Evolutionary conservation across 2,113 vertebrate species (phyloP).

Genomic region (Gymnarchus niloticus): DNA sequence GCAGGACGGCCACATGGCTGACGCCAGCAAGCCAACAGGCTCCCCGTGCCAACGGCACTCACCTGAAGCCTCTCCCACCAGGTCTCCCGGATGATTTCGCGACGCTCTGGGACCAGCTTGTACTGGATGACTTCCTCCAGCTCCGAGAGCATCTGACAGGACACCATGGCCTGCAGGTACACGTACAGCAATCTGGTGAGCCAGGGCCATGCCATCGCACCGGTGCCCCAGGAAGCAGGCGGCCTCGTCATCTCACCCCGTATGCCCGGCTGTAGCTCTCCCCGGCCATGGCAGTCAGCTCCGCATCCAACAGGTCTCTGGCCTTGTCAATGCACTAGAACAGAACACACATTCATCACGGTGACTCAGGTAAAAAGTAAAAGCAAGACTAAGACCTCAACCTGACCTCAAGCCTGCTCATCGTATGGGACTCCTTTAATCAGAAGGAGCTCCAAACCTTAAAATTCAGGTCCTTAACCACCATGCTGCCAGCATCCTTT

Average conservation of each 20-base stretch:
- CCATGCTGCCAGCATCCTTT: too few species aligned
- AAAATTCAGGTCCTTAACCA: background rate
- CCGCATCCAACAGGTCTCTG: slow-evolving; percentile 90
- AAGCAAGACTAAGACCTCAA: background rate
- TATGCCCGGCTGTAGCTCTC: slow-evolving; percentile 98
- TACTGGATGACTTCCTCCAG: slow-evolving; percentile 99
- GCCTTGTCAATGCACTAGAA: slow-evolving; percentile 96
- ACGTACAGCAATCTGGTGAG: background rate
- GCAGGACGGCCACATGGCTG: too few species aligned
- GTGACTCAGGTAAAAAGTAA: slow-evolving; percentile 18
- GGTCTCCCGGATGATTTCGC: slow-evolving; percentile 96
- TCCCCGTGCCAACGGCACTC: slow-evolving; percentile 28
- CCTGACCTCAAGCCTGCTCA: background rate
- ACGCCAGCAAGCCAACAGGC: background rate
- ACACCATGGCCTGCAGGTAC: slow-evolving; percentile 86
- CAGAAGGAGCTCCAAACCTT: background rate
- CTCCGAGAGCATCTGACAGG: slow-evolving; percentile 97
- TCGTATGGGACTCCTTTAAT: background rate
- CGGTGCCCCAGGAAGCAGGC: background rate
- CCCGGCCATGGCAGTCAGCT: slow-evolving; percentile 95
- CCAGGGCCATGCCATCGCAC: too few species aligned
- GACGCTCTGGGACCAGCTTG: slow-evolving; percentile 92
- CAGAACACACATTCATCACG: background rate
- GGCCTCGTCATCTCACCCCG: slow-evolving; percentile 66
- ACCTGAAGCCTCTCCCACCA: slow-evolving; percentile 99